Conservation (phyloP, 1,140 invertebrate species). For the Batillaria attramentaria region DNA sequence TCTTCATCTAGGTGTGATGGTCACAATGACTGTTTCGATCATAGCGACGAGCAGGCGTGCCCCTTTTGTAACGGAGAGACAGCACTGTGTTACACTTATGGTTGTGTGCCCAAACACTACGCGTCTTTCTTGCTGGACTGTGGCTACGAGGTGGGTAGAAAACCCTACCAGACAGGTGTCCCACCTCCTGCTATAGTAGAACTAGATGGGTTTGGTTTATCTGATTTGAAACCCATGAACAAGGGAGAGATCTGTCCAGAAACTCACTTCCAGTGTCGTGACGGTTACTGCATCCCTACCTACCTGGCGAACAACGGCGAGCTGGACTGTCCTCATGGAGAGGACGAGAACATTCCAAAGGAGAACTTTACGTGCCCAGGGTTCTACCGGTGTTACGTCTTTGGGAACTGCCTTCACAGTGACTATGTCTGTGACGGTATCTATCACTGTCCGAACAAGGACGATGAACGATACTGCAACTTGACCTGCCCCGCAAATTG, state of each 20-base stretch:
- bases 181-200: neutral
- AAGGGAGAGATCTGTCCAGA: neutral
- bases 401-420: slow-evolving; percentile 22
- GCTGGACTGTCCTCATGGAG: slow-evolving; percentile 31
- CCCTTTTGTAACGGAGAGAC: slow-evolving; percentile 8
- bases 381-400: slow-evolving; percentile 30
- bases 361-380: slow-evolving; percentile 16
- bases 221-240: neutral
- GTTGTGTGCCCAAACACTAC: slow-evolving; percentile 24
- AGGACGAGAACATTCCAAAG: slow-evolving; percentile 22
- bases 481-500: slow-evolving; percentile 30
- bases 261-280: slow-evolving; percentile 11
- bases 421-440: slow-evolving; percentile 30
- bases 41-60: slow-evolving; percentile 34
- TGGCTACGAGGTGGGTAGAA: no score
- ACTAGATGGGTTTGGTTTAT: slow-evolving; percentile 31
- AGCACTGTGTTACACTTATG: slow-evolving; percentile 14
- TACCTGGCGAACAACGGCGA: slow-evolving; percentile 36
- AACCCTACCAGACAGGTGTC: neutral
- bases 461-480: slow-evolving; percentile 35
- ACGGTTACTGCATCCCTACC: slow-evolving; percentile 29
- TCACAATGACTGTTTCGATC: slow-evolving; percentile 30
- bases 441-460: slow-evolving; percentile 35
- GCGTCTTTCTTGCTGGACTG: slow-evolving; percentile 13
- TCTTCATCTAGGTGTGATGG: slow-evolving; percentile 22